These are phyloP conservation scores for Apomyelois bistriatella DNA, from an alignment of 2,888 invertebrate species.

Conservation along the genomic window DNA sequence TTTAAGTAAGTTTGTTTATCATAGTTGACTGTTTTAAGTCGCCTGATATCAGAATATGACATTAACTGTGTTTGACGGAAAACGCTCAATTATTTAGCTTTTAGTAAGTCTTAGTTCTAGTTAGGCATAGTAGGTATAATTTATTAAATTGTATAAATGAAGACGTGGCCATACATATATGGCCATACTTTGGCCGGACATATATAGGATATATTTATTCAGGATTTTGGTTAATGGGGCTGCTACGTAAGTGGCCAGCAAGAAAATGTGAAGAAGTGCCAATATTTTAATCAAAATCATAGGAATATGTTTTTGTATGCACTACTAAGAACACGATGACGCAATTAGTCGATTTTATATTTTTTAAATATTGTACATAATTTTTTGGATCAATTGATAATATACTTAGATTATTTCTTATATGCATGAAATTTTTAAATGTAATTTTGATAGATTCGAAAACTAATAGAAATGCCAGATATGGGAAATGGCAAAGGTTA, in stretches of 20 bases:
- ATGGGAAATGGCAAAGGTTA: too few relatives aligned
- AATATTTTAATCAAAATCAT: not conserved
- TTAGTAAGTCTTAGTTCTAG: slow-evolving; percentile 23
- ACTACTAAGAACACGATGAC: not conserved
- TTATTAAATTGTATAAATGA: slow-evolving; percentile 30
- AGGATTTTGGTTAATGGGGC: not conserved
- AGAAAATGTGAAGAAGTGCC: not conserved
- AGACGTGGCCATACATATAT: slow-evolving; percentile 4
- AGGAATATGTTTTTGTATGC: not conserved
- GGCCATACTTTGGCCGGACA: not conserved
- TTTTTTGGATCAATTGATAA: not conserved
- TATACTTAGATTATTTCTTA: too few relatives aligned
- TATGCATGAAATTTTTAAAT: too few relatives aligned
- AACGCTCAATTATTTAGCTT: slow-evolving; percentile 52
- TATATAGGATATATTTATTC: not conserved
- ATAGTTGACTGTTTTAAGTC: not conserved
- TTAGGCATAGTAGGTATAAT: slow-evolving; percentile 39
- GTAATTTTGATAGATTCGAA: too few relatives aligned
- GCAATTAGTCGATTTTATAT: not conserved
- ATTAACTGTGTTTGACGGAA: slow-evolving; percentile 23
- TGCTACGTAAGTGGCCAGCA: not conserved
- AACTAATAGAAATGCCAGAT: too few relatives aligned
- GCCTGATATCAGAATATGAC: slow-evolving; percentile 4
- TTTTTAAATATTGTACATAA: not conserved
- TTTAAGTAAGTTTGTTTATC: too few relatives aligned